Conservation (phyloP, 2,888 invertebrate genomes). For the Orthosia gracilis region DNA sequence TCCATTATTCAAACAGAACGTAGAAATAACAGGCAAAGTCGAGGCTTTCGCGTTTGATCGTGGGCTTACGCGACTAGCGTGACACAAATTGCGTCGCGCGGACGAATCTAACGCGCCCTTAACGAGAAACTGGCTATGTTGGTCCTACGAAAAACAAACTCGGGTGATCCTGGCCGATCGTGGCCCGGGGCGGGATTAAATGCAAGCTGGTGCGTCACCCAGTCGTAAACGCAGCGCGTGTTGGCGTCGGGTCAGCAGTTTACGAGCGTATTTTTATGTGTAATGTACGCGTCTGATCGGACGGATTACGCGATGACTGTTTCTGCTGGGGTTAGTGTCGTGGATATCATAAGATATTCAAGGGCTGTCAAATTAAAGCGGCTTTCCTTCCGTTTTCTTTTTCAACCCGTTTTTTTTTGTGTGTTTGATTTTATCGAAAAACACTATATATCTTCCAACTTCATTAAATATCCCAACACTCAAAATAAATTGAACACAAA, state of each 20-base stretch:
- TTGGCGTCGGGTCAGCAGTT: conserved; percentile 52
- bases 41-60: conserved; percentile 54
- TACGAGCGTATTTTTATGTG: conserved; percentile 57
- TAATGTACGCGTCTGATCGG: conserved; percentile 39
- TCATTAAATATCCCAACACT: conserved; percentile 22
- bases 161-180: conserved; percentile 5
- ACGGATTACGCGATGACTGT: conserved; percentile 31
- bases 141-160: conserved; percentile 37
- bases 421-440: too few species aligned
- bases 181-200: conserved; percentile 38
- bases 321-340: conserved; percentile 15
- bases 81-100: conserved; percentile 49
- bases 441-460: background rate
- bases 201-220: conserved; percentile 44
- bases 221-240: conserved; percentile 54
- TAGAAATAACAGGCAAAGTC: conserved; percentile 60
- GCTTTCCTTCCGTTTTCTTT: background rate
- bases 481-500: conserved; percentile 31
- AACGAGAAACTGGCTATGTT: conserved; percentile 29
- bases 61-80: conserved; percentile 48
- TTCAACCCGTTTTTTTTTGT: too few species aligned
- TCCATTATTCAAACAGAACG: conserved; percentile 64
- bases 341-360: conserved; percentile 19
- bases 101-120: conserved; percentile 46
- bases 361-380: conserved; percentile 26